Percentiles rank a stretch among this genome's conserved stretches.
Conservation (phyloP, 1,140 invertebrate species). For the Semibalanus balanoides region DNA sequence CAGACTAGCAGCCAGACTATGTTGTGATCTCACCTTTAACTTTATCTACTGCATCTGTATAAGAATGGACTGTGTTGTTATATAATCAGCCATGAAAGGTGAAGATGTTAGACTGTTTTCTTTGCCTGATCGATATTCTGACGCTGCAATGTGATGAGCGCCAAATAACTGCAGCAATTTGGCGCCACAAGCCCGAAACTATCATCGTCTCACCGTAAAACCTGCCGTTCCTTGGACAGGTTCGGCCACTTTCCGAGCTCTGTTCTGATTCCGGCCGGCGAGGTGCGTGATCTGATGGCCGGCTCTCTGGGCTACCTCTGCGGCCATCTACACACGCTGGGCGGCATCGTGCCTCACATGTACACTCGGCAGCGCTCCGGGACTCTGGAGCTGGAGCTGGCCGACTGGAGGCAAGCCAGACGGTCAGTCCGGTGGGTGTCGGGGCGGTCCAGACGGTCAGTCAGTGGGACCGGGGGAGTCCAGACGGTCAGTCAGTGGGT, state of each 20-base stretch:
- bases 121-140: neutral
- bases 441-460: neutral
- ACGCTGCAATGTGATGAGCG: conserved; percentile 16
- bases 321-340: conserved; percentile 78
- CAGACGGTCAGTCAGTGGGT: no score
- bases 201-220: conserved; percentile 9
- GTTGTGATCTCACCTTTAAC: no score
- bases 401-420: conserved; percentile 85
- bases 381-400: conserved; percentile 77
- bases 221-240: conserved; percentile 51
- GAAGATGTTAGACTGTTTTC: neutral
- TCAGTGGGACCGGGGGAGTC: neutral
- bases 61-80: no score
- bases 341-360: conserved; percentile 63
- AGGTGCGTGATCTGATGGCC: conserved; percentile 36
- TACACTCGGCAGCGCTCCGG: conserved; percentile 69
- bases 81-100: no score
- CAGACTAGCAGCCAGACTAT: no score
- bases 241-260: conserved; percentile 92
- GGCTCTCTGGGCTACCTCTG: conserved; percentile 63
- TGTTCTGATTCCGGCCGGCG: conserved; percentile 40
- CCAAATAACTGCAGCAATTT: conserved; percentile 30
- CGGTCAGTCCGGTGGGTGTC: conserved; percentile 47
- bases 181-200: conserved; percentile 15
- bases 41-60: no score